Percentiles rank a stretch among this genome's conserved stretches.
These are phyloP conservation scores for Neosilurus hyrtlii DNA, from an alignment of 2,797 vertebrate species.

Conservation along the genomic window DNA sequence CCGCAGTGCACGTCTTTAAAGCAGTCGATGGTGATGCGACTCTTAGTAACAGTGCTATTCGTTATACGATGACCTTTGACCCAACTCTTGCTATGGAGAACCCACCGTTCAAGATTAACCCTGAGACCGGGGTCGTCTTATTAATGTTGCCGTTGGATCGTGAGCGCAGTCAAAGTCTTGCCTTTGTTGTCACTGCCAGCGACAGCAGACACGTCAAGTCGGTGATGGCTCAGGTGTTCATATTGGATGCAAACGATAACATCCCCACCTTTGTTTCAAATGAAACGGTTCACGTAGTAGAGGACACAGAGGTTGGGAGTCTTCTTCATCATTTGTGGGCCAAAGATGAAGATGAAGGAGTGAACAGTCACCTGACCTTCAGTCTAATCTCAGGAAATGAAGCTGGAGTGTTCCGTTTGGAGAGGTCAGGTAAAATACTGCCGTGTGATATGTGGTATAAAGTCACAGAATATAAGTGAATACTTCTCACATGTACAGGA, in stretches of 20 bases:
- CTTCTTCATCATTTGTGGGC: constrained; percentile 78
- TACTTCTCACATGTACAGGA: not conserved
- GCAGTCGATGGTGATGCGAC: constrained; percentile 85
- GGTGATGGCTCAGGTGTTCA: constrained; percentile 76
- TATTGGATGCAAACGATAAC: constrained; percentile 90
- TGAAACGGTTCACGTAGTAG: constrained; percentile 67
- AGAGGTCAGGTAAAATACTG: constrained; percentile 78
- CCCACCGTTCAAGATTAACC: constrained; percentile 81
- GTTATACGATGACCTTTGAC: constrained; percentile 74
- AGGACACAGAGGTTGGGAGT: constrained; percentile 79
- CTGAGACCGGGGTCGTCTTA: constrained; percentile 75
- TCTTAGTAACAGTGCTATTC: constrained; percentile 79
- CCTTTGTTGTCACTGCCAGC: constrained; percentile 78
- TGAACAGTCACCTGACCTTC: constrained; percentile 78
- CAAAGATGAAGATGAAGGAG: constrained; percentile 80
- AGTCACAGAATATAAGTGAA: not conserved
- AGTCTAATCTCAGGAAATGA: constrained; percentile 78
- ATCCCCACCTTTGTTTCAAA: constrained; percentile 77
- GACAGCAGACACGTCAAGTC: constrained; percentile 73
- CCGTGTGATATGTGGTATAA: not conserved
- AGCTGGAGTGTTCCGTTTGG: constrained; percentile 74
- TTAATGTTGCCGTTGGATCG: constrained; percentile 77
- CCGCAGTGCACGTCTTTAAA: constrained; percentile 77
- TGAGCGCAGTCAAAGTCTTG: constrained; percentile 68
- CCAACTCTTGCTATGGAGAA: constrained; percentile 1